A percentile compares a stretch with the other conserved stretches of the same genome.
Conservation (phyloP, 2,888 invertebrate genomes). For the Xestoiulus laeticollis region DNA sequence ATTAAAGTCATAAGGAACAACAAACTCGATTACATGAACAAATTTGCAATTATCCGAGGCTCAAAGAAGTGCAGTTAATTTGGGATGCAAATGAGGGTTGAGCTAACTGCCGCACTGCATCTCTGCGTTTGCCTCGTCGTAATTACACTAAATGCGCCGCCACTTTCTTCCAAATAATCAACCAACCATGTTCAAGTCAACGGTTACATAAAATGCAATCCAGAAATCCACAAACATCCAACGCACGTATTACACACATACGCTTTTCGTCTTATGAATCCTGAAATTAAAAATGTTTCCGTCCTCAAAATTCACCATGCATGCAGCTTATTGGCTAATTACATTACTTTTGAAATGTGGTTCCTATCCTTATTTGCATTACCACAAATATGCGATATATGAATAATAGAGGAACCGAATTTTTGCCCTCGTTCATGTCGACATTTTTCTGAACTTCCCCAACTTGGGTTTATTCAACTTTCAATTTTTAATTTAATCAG, state of each 20-base stretch:
- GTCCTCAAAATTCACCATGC: background rate
- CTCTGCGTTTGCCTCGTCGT: conserved; percentile 9
- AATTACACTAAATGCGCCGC: conserved; percentile 4
- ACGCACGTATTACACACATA: background rate
- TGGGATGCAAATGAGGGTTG: conserved; percentile 51
- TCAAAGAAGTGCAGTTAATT: conserved; percentile 49
- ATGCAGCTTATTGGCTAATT: background rate
- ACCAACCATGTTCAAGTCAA: conserved; percentile 20
- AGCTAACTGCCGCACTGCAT: background rate
- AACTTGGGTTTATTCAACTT: background rate
- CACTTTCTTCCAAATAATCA: conserved; percentile 9
- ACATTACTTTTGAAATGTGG: background rate
- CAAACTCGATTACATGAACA: conserved; percentile 49
- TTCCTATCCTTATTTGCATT: background rate
- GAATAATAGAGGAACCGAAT: background rate
- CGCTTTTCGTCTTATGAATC: background rate
- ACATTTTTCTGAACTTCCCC: background rate
- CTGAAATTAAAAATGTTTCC: background rate
- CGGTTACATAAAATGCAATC: background rate
- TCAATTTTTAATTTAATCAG: too few species aligned
- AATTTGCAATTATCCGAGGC: conserved; percentile 51
- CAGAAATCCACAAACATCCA: conserved; percentile 20
- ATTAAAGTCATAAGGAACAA: conserved; percentile 48
- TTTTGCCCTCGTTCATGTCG: background rate
- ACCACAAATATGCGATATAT: background rate